phyloP scores from a whole-genome alignment of 2,113 vertebrate species.

The Oreocharis arfaki region DNA sequence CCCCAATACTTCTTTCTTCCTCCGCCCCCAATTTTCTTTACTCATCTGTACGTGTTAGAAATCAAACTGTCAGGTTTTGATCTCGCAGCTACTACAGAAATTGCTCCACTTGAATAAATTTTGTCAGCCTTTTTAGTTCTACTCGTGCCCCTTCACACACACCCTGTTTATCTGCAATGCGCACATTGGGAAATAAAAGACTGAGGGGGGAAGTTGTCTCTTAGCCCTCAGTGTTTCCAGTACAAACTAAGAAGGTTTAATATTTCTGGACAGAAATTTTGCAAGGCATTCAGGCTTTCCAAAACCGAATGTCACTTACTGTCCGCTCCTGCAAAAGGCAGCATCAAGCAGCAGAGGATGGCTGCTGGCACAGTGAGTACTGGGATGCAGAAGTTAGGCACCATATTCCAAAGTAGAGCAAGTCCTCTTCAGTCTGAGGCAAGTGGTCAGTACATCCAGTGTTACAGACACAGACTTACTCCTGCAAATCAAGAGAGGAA shows the following conservation, averaged over 20 bases:
- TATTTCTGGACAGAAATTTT: not conserved
- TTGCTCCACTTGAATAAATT: not conserved
- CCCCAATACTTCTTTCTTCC: constrained; percentile 15
- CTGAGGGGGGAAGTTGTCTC: not conserved
- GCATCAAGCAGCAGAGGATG: constrained; percentile 74
- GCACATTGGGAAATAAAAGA: not conserved
- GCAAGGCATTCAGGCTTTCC: not conserved
- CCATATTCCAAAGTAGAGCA: constrained; percentile 76
- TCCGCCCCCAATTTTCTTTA: constrained; percentile 14
- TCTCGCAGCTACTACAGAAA: constrained; percentile 27
- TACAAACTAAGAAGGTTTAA: not conserved
- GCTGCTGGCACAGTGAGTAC: constrained; percentile 73
- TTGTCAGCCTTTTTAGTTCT: not conserved
- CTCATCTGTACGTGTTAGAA: constrained; percentile 1
- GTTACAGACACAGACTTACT: constrained; percentile 38
- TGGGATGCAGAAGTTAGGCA: constrained; percentile 66
- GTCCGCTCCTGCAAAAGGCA: constrained; percentile 73
- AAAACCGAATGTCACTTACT: constrained; percentile 74
- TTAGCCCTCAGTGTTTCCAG: not conserved
- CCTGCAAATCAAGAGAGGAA: constrained; percentile 36
- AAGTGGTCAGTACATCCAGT: constrained; percentile 63
- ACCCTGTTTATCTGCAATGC: not conserved
- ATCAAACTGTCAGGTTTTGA: constrained; percentile 51
- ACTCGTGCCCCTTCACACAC: not conserved
- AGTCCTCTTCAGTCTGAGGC: constrained; percentile 69